Evolutionary conservation across 2,888 invertebrate species (phyloP).

Genomic region (Standfussiana lucernea): DNA sequence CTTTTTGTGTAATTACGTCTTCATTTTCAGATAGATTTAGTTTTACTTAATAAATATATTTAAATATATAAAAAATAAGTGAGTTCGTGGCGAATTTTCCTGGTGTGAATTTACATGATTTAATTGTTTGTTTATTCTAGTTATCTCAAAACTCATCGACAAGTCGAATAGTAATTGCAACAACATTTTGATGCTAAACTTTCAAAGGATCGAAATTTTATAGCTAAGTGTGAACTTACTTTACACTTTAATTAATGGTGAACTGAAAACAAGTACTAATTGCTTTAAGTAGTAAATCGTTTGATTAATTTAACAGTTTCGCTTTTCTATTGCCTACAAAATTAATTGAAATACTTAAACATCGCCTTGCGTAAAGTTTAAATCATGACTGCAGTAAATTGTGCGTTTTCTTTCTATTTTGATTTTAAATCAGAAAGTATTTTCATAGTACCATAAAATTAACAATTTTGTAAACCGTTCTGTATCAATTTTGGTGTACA

Average conservation of each 20-base stretch:
- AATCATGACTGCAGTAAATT: conserved; percentile 19
- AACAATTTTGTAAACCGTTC: too few relatives aligned
- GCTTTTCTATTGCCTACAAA: conserved; percentile 28
- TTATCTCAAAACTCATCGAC: conserved; percentile 3
- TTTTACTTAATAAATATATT: not conserved
- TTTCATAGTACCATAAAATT: too few relatives aligned
- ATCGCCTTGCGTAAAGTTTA: conserved; percentile 2
- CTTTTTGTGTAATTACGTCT: not conserved
- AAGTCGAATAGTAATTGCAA: not conserved
- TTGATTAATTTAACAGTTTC: conserved; percentile 23
- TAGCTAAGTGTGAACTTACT: not conserved
- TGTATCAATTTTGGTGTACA: too few relatives aligned
- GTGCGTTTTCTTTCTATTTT: not conserved
- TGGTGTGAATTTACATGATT: too few relatives aligned
- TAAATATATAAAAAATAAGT: not conserved
- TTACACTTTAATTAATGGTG: not conserved
- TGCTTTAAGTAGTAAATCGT: not conserved
- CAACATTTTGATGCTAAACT: not conserved
- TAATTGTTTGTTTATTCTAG: not conserved
- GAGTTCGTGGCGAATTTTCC: not conserved
- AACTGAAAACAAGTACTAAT: not conserved
- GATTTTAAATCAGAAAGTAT: not conserved
- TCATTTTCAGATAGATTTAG: not conserved
- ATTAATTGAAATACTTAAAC: conserved; percentile 29
- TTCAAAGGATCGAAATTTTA: not conserved